phyloP scores from a whole-genome alignment of 2,888 invertebrate species.

The Aquatica leii region DNA sequence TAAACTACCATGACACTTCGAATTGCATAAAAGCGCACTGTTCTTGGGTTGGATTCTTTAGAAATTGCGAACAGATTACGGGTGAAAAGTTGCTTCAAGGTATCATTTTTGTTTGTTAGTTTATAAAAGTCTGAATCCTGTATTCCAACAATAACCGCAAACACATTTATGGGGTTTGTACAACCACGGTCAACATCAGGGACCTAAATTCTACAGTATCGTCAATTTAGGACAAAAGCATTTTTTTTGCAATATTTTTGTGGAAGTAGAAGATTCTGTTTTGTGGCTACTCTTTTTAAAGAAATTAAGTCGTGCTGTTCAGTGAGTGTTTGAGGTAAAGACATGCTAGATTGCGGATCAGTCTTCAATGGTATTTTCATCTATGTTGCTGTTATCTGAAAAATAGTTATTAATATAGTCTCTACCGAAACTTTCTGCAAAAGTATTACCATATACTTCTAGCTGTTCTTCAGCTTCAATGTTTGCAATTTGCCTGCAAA shows the following conservation, averaged over 20 bases:
- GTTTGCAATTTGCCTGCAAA: slow-evolving; percentile 40
- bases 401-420: slow-evolving; percentile 38
- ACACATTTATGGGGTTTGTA: slow-evolving; percentile 43
- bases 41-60: not conserved
- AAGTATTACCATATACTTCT: slow-evolving; percentile 40
- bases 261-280: slow-evolving; percentile 26
- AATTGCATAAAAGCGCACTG: not conserved
- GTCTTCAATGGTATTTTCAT: slow-evolving; percentile 19
- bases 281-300: too few relatives aligned
- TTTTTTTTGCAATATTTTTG: slow-evolving; percentile 23
- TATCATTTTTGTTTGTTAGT: slow-evolving; percentile 36
- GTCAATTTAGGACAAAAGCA: slow-evolving; percentile 40
- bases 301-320: too few relatives aligned
- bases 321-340: slow-evolving; percentile 38
- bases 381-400: slow-evolving; percentile 13
- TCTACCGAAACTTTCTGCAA: too few relatives aligned
- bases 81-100: not conserved
- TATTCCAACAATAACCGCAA: slow-evolving; percentile 42
- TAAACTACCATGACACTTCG: not conserved
- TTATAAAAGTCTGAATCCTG: slow-evolving; percentile 43
- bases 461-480: slow-evolving; percentile 46
- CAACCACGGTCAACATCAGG: slow-evolving; percentile 40
- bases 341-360: slow-evolving; percentile 31
- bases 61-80: too few relatives aligned
- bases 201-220: slow-evolving; percentile 40